Evolutionary conservation across 2,113 vertebrate species (phyloP).

Genomic region (Ranitomeya variabilis): DNA sequence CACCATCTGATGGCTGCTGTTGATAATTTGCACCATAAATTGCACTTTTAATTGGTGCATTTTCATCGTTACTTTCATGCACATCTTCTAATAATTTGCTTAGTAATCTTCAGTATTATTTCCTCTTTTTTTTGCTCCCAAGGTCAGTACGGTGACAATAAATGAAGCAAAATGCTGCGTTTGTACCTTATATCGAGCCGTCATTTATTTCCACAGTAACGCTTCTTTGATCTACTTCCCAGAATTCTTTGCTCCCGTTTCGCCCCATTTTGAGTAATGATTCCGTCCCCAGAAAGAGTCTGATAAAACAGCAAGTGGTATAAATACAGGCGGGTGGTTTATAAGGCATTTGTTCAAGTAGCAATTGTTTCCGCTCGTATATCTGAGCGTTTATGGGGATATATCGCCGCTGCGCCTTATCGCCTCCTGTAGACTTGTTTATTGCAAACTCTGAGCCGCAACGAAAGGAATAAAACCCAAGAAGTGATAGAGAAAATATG

Average conservation of each 20-base stretch:
- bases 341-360: neutral
- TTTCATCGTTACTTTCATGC: neutral
- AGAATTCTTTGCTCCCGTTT: neutral
- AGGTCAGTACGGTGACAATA: neutral
- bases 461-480: neutral
- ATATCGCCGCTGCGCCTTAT: constrained; percentile 7
- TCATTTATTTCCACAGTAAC: neutral
- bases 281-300: neutral
- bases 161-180: neutral
- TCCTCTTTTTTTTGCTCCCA: neutral
- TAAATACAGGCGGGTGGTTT: constrained; percentile 4
- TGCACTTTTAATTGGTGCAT: neutral
- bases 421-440: neutral
- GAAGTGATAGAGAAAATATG: neutral
- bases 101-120: neutral
- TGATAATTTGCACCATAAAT: neutral
- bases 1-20: no score
- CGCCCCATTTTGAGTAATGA: neutral
- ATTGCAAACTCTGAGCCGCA: neutral
- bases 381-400: constrained; percentile 16
- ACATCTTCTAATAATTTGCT: neutral
- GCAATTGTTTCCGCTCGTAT: neutral
- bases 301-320: neutral
- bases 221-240: neutral
- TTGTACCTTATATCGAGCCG: neutral